Conservation (phyloP, 1,140 invertebrate species). For the Dysdera silvatica region DNA sequence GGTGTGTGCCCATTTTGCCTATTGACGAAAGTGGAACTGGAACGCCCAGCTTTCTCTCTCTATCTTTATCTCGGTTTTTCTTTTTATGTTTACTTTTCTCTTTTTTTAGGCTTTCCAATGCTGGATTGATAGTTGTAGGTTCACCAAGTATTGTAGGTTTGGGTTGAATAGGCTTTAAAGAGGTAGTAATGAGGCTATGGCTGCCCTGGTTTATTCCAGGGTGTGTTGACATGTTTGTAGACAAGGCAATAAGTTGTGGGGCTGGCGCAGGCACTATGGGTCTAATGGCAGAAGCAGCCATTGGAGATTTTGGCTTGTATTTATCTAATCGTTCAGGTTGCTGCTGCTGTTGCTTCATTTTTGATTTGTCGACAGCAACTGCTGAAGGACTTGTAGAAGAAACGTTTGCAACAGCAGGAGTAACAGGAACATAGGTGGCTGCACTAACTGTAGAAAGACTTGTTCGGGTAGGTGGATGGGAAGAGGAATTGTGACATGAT, state of each 20-base stretch:
- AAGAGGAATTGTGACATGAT: constrained; percentile 20
- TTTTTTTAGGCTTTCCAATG: constrained; percentile 41
- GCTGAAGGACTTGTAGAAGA: constrained; percentile 8
- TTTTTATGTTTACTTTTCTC: constrained; percentile 45
- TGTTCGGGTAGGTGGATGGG: constrained; percentile 11
- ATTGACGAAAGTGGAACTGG: background rate
- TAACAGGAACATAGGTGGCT: constrained; percentile 3
- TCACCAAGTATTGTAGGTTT: constrained; percentile 45
- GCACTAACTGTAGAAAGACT: constrained; percentile 9
- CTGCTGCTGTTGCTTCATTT: constrained; percentile 30
- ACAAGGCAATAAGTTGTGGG: constrained; percentile 34
- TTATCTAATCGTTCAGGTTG: constrained; percentile 35
- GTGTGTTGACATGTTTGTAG: constrained; percentile 30
- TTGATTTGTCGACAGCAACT: constrained; percentile 23
- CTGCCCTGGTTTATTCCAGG: constrained; percentile 32
- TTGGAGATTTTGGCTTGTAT: constrained; percentile 30
- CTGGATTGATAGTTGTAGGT: constrained; percentile 38
- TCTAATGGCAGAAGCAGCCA: constrained; percentile 31
- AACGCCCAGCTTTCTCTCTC: constrained; percentile 33
- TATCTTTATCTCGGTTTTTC: constrained; percentile 45
- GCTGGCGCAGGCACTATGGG: constrained; percentile 39
- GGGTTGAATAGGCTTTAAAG: constrained; percentile 45
- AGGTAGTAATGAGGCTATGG: constrained; percentile 24
- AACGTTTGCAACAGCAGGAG: constrained; percentile 15
- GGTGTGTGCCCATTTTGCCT: constrained; percentile 7